Base-by-base conservation (phyloP, 2,888 invertebrate genomes). In the Monochamus alternatus region DNA sequence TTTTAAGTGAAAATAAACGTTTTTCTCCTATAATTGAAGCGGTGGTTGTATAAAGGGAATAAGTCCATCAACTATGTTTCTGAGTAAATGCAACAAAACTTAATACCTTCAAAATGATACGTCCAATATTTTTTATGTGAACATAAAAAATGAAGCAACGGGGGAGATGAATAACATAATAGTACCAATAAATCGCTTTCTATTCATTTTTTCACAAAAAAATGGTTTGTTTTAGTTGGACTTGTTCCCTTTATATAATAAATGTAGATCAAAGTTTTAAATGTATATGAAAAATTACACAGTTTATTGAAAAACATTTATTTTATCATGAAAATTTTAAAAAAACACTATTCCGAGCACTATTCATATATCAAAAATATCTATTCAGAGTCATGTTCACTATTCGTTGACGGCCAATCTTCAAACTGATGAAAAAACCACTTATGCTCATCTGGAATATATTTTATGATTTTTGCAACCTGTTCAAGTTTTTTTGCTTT, bases 401-500 rank as follows among this genome's bases (percentile, higher is more conserved):
- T 43, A 64, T 44, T 64, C 14, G 38, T 64, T 64, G 10, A 64
- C 1, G 44, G 44, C 44, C 44, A 44, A 44, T n/a, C 59, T 22
- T 22, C 44, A n/a, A n/a, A n/a, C n/a, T n/a, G n/a, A n/a, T n/a
- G n/a, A n/a, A n/a, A n/a, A n/a, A n/a, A n/a, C n/a, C n/a, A n/a
- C n/a, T n/a, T n/a, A n/a, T n/a, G n/a, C n/a, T n/a, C n/a, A n/a
- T n/a, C n/a, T n/a, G n/a, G n/a, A n/a, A n/a, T n/a, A n/a, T n/a
- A n/a, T n/a, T n/a, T n/a, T n/a, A n/a, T n/a, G n/a, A n/a, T n/a
- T n/a, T n/a, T n/a, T n/a, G n/a, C n/a, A n/a, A n/a, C n/a, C n/a
- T n/a, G n/a, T n/a, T n/a, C n/a, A n/a, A n/a, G n/a, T n/a, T 64
- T 62, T 64, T 64, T 60, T 31, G 60, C 38, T 60, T 60, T 60